Evolutionary conservation across 2,113 vertebrate species (phyloP).

Genomic region (Euleptes europaea): DNA sequence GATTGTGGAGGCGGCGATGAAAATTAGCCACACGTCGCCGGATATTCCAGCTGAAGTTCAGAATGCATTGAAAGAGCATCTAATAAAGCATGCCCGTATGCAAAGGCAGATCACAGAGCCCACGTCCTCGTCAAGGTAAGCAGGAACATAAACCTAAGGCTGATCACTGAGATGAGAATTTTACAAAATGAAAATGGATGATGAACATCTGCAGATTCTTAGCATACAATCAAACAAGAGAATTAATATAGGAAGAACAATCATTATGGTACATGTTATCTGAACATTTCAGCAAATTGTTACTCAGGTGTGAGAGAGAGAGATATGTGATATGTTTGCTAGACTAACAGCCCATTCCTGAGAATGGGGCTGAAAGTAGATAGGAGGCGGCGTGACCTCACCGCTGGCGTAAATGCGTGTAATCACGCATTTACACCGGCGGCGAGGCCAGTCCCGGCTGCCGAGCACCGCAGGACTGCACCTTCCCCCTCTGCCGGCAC

Average conservation of each 20-base stretch:
- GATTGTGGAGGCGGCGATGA: slow-evolving; percentile 91
- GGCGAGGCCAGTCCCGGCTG: too few species aligned
- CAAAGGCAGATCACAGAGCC: slow-evolving; percentile 97
- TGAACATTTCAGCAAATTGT: background rate
- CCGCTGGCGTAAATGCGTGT: too few species aligned
- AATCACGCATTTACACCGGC: too few species aligned
- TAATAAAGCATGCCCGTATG: slow-evolving; percentile 89
- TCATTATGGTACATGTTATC: accelerated
- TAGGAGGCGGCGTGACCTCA: too few species aligned
- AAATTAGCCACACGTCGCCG: slow-evolving; percentile 98
- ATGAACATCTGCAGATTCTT: background rate
- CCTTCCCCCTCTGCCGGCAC: too few species aligned
- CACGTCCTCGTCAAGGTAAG: slow-evolving; percentile 93
- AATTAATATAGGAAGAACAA: background rate
- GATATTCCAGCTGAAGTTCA: slow-evolving; percentile 97
- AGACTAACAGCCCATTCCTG: too few species aligned
- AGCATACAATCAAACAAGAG: background rate
- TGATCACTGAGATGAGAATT: background rate
- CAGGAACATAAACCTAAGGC: background rate
- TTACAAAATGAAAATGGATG: background rate
- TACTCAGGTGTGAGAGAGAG: background rate
- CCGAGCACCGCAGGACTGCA: too few species aligned
- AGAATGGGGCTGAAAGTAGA: too few species aligned
- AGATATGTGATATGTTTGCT: too few species aligned
- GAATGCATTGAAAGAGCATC: slow-evolving; percentile 87